These are phyloP conservation scores for Brachionus rotundiformis DNA, from an alignment of 1,140 invertebrate genomes.

Conservation along the genomic window DNA sequence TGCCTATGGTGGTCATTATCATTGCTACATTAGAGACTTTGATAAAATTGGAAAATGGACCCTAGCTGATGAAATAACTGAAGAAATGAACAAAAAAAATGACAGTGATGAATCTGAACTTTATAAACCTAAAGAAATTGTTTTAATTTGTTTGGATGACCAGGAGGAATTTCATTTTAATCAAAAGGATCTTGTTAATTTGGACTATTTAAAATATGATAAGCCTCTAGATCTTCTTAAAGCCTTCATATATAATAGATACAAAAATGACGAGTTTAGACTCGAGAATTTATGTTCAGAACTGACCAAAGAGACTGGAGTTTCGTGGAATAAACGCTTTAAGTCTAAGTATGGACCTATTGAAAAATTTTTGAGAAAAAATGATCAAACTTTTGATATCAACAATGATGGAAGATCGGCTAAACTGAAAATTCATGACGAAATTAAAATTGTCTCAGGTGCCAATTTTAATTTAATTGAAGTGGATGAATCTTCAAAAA, in stretches of 20 bases:
- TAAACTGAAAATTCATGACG: constrained; percentile 35
- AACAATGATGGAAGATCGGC: constrained; percentile 41
- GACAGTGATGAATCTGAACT: not conserved
- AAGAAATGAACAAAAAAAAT: constrained; percentile 54
- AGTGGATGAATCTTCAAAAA: not conserved
- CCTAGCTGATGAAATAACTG: constrained; percentile 9
- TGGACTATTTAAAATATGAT: constrained; percentile 56
- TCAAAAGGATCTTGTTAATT: constrained; percentile 38
- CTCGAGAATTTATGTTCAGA: constrained; percentile 59
- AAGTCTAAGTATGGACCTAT: constrained; percentile 59
- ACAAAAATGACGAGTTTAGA: constrained; percentile 54
- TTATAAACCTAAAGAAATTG: not conserved
- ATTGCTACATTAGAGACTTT: constrained; percentile 62
- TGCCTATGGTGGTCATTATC: constrained; percentile 62
- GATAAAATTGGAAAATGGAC: constrained; percentile 60
- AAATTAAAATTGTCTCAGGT: not conserved
- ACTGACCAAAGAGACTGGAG: constrained; percentile 59
- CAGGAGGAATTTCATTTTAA: not conserved
- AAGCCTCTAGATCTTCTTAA: constrained; percentile 58
- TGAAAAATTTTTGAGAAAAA: constrained; percentile 56
- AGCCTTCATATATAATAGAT: constrained; percentile 55
- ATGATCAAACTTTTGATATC: constrained; percentile 48
- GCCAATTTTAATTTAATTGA: not conserved
- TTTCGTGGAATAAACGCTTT: constrained; percentile 63
- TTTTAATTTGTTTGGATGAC: constrained; percentile 13